Evolutionary conservation across 2,797 vertebrate species (phyloP).

Genomic region (Argya squamiceps): DNA sequence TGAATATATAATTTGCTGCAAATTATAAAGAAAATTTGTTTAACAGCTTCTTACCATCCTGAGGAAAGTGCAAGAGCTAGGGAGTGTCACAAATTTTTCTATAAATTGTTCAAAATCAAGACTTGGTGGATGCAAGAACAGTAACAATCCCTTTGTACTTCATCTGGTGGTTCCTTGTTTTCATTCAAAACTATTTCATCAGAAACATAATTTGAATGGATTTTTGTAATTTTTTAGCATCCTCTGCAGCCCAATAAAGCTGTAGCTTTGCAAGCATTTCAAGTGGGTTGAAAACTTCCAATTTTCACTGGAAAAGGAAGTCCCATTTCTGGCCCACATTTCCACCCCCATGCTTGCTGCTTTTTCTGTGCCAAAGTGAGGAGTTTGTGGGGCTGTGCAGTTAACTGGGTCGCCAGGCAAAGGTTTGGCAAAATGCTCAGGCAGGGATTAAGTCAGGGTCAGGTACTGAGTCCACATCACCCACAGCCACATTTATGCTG

Average conservation of each 20-base stretch:
- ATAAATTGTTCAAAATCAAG: background rate
- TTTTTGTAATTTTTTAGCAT: background rate
- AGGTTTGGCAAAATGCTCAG: background rate
- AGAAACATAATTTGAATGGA: background rate
- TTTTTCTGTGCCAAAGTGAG: background rate
- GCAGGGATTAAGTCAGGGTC: background rate
- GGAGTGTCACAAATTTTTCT: background rate
- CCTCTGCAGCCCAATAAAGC: background rate
- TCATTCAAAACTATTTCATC: background rate
- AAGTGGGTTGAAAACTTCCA: background rate
- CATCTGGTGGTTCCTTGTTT: background rate
- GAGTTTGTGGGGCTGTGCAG: background rate
- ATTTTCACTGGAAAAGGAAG: background rate
- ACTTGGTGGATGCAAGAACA: background rate
- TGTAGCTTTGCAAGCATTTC: background rate
- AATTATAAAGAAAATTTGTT: background rate
- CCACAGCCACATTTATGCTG: background rate
- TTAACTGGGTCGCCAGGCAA: background rate
- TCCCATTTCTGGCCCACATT: background rate
- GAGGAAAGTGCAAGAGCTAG: background rate
- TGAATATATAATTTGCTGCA: background rate
- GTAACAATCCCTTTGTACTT: background rate
- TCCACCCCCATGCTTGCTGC: background rate
- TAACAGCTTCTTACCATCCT: background rate
- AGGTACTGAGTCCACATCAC: background rate